Evolutionary conservation across 2,888 invertebrate genomes (phyloP).

Genomic region (Macrosoma leucophasiata): DNA sequence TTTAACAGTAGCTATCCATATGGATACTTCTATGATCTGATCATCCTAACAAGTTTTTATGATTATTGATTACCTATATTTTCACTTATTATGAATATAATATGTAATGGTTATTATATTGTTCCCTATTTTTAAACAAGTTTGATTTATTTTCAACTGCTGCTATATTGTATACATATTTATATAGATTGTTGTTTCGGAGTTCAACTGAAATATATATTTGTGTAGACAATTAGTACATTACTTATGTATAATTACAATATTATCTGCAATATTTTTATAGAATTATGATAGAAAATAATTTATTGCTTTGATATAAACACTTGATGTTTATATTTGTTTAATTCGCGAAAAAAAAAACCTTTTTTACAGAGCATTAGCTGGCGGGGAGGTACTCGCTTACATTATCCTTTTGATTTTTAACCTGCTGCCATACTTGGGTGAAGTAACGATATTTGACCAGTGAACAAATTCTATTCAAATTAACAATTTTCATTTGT

Average conservation of each 20-base stretch:
- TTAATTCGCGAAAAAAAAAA: too few relatives aligned
- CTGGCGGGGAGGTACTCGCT: too few relatives aligned
- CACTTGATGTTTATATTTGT: too few relatives aligned
- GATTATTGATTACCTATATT: constrained; percentile 38
- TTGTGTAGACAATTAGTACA: constrained; percentile 37
- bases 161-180: constrained; percentile 38
- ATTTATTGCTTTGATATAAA: too few relatives aligned
- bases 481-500: too few relatives aligned
- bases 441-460: too few relatives aligned
- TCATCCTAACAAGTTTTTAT: constrained; percentile 41
- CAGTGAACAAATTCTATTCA: too few relatives aligned
- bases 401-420: too few relatives aligned
- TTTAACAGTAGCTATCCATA: constrained; percentile 10
- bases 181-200: constrained; percentile 36
- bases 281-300: constrained; percentile 45
- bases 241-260: constrained; percentile 39
- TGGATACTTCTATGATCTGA: constrained; percentile 23
- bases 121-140: constrained; percentile 47
- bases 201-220: constrained; percentile 37
- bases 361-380: too few relatives aligned
- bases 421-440: too few relatives aligned
- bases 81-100: constrained; percentile 41
- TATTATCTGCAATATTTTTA: constrained; percentile 51
- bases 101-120: constrained; percentile 44
- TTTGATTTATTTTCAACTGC: constrained; percentile 47